Evolutionary conservation across 1,140 invertebrate species (phyloP).

Genomic region (Heliothis virescens): DNA sequence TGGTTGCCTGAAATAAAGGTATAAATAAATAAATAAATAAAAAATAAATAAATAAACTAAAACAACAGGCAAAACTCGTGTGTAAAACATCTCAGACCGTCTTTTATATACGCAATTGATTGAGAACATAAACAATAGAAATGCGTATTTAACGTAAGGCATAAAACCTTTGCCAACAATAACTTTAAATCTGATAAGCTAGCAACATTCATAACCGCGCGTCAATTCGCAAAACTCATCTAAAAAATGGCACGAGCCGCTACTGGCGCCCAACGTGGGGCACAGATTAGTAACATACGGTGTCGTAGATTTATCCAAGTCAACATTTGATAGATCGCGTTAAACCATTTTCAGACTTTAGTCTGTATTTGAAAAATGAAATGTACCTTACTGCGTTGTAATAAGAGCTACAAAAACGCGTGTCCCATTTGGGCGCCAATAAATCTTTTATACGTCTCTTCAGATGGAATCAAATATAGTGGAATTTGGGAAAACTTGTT

Average conservation of each 20-base stretch:
- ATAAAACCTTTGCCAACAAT: constrained; percentile 5
- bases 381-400: constrained; percentile 15
- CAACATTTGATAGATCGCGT: constrained; percentile 47
- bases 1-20: too few species aligned
- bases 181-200: constrained; percentile 23
- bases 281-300: constrained; percentile 48
- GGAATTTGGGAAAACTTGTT: constrained; percentile 23
- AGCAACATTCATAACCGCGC: constrained; percentile 13
- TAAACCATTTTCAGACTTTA: constrained; percentile 28
- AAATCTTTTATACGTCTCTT: constrained; percentile 37
- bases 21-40: too few species aligned
- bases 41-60: too few species aligned
- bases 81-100: too few species aligned
- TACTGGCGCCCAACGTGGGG: constrained; percentile 46
- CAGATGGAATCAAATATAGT: constrained; percentile 16
- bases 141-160: not conserved
- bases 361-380: not conserved
- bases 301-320: constrained; percentile 45
- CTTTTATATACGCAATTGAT: too few species aligned
- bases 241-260: constrained; percentile 29
- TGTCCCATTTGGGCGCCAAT: constrained; percentile 52
- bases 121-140: too few species aligned
- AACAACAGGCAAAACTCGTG: too few species aligned
- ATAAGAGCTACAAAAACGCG: not conserved
- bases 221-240: constrained; percentile 15